Conservation (phyloP, 2,888 invertebrate species). For the Myopa testacea region DNA sequence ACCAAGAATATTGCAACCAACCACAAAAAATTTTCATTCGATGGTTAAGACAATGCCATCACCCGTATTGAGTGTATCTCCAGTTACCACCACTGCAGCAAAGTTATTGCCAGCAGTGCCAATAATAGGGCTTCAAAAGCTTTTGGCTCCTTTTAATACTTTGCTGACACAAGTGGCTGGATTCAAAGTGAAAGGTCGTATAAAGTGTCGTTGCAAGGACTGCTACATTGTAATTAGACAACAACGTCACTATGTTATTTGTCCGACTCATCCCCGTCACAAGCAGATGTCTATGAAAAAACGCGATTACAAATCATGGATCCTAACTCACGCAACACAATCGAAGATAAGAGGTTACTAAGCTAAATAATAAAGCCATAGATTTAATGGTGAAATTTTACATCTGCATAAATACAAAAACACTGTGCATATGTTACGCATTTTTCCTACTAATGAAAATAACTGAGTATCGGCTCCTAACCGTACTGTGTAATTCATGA, state of each 20-base stretch:
- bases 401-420: too few relatives aligned
- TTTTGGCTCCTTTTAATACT: slow-evolving; percentile 58
- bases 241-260: slow-evolving; percentile 78
- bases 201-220: slow-evolving; percentile 80
- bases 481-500: too few relatives aligned
- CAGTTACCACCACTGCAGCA: slow-evolving; percentile 30
- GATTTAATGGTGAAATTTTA: background rate
- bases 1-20: slow-evolving; percentile 29
- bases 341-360: slow-evolving; percentile 67
- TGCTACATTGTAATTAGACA: slow-evolving; percentile 80
- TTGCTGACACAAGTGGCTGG: slow-evolving; percentile 70
- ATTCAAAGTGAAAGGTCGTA: slow-evolving; percentile 79
- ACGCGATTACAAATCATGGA: slow-evolving; percentile 78
- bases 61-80: slow-evolving; percentile 3
- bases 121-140: slow-evolving; percentile 39
- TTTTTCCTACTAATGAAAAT: too few relatives aligned
- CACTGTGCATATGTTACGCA: too few relatives aligned
- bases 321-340: slow-evolving; percentile 81
- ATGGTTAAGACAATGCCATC: slow-evolving; percentile 51
- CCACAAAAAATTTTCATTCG: slow-evolving; percentile 55
- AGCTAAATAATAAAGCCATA: slow-evolving; percentile 5
- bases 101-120: slow-evolving; percentile 32
- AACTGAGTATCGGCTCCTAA: too few relatives aligned
- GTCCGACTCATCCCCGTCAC: slow-evolving; percentile 81
- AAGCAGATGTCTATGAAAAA: slow-evolving; percentile 83